Evolutionary conservation across 2,888 invertebrate species (phyloP).

Genomic region (Syrista parreyssii): DNA sequence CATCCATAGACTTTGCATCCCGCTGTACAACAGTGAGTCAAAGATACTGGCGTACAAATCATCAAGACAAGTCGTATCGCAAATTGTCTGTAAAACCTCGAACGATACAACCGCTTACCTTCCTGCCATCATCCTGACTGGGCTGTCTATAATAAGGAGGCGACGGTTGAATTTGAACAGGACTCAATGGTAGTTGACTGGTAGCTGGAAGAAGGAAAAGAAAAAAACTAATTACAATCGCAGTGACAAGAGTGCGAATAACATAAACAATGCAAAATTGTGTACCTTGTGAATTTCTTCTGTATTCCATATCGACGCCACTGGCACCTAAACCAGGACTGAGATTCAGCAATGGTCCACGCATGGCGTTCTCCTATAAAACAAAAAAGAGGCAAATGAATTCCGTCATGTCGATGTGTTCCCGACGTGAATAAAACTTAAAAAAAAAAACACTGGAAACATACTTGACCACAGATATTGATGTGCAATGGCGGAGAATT

Average conservation of each 20-base stretch:
- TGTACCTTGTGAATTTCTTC: constrained; percentile 58
- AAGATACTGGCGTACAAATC: neutral
- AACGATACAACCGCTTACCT: constrained; percentile 60
- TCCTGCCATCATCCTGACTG: constrained; percentile 71
- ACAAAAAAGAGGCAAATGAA: constrained; percentile 7
- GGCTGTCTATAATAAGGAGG: constrained; percentile 69
- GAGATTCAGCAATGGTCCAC: constrained; percentile 64
- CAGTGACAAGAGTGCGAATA: neutral
- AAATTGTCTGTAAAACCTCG: constrained; percentile 17
- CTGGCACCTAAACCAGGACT: constrained; percentile 62
- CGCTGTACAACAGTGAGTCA: neutral
- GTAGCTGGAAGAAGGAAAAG: constrained; percentile 54
- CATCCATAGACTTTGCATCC: neutral
- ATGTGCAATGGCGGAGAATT: constrained; percentile 70
- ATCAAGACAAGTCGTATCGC: constrained; percentile 1
- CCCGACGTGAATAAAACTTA: neutral
- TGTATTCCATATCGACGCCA: constrained; percentile 59
- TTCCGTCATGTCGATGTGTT: neutral
- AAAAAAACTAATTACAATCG: constrained; percentile 4
- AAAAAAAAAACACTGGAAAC: constrained; percentile 20
- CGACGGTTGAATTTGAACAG: constrained; percentile 70
- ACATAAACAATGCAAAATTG: neutral
- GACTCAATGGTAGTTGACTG: constrained; percentile 68
- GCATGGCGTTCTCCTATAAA: constrained; percentile 60
- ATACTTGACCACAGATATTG: constrained; percentile 69